phyloP scores from a whole-genome alignment of 1,140 invertebrate species.

The Zaprionus nigranus region DNA sequence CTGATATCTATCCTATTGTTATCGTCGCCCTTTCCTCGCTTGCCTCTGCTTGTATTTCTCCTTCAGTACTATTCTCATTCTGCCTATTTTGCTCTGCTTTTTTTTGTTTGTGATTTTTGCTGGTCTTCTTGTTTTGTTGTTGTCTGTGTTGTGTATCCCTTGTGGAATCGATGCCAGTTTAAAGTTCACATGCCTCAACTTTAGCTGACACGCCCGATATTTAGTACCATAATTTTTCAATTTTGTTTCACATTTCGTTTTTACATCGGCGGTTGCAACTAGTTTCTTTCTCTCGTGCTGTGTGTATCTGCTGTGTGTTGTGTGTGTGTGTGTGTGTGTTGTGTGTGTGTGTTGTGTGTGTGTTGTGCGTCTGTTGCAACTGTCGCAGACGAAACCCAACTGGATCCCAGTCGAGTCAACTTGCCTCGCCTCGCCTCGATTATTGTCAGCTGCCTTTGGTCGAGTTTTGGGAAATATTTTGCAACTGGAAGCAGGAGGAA shows the following conservation, averaged over 20 bases:
- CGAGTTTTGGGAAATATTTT: not conserved
- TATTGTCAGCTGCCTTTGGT: conserved; percentile 1
- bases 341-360: too few species aligned
- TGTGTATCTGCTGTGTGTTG: too few species aligned
- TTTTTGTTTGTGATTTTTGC: not conserved
- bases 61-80: conserved; percentile 14
- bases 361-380: conserved; percentile 42
- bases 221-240: conserved; percentile 44
- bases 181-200: conserved; percentile 40
- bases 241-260: conserved; percentile 29
- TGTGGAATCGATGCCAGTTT: conserved; percentile 28
- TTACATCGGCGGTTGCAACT: conserved; percentile 24
- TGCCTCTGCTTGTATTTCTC: not conserved
- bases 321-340: too few species aligned
- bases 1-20: not conserved
- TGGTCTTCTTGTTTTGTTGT: not conserved
- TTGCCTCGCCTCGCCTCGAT: not conserved
- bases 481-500: not conserved
- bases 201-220: conserved; percentile 37
- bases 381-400: conserved; percentile 42
- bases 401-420: not conserved
- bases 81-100: not conserved
- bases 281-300: conserved; percentile 6
- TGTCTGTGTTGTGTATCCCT: not conserved
- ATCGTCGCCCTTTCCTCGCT: not conserved